phyloP scores from a whole-genome alignment of 2,888 invertebrate species.

The Timema cristinae region DNA sequence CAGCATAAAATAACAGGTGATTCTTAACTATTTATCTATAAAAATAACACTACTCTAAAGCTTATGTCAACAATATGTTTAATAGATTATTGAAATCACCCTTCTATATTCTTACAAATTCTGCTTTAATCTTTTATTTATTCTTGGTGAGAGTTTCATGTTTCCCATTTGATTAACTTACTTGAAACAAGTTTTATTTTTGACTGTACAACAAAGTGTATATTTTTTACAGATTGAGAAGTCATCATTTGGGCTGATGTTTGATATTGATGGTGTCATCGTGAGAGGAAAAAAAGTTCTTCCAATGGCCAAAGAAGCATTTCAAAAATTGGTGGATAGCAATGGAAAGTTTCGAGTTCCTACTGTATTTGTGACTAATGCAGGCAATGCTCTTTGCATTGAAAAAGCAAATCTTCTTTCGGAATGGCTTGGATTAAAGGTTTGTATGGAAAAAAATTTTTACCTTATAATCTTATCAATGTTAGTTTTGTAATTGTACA shows the following conservation, averaged over 20 bases:
- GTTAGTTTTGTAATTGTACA: conserved; percentile 14
- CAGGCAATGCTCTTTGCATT: conserved; percentile 55
- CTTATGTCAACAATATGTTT: no score
- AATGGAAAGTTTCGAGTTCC: conserved; percentile 56
- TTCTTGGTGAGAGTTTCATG: no score
- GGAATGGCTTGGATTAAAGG: conserved; percentile 54
- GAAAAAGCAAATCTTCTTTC: conserved; percentile 57
- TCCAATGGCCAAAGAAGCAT: conserved; percentile 56
- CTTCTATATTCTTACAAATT: no score
- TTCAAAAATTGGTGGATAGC: conserved; percentile 50
- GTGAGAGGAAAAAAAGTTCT: conserved; percentile 56
- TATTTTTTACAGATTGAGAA: conserved; percentile 29
- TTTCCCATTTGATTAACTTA: no score
- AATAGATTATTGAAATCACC: no score
- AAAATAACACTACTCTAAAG: no score
- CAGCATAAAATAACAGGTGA: no score
- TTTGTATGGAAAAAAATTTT: conserved; percentile 35
- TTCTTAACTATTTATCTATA: no score
- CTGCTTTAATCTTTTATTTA: no score
- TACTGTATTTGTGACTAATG: conserved; percentile 62
- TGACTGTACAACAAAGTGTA: background rate
- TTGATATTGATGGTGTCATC: conserved; percentile 66
- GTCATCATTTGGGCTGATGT: conserved; percentile 57
- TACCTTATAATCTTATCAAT: no score
- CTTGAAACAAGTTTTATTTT: no score